These are phyloP conservation scores for Elysia chlorotica DNA, from an alignment of 1,140 invertebrate species.

Conservation along the genomic window DNA sequence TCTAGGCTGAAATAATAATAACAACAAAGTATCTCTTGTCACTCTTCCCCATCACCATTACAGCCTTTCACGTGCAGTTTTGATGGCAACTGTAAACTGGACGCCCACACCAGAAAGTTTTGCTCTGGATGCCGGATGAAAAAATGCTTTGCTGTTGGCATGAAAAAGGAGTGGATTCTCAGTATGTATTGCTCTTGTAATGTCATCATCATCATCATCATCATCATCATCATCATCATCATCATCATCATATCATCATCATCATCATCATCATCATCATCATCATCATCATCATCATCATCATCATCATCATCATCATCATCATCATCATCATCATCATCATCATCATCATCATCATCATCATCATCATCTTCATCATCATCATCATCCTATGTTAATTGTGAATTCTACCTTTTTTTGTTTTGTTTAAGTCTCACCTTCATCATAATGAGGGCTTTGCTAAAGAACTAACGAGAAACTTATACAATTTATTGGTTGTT, in stretches of 20 bases:
- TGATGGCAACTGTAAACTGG: slow-evolving; percentile 88
- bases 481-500: no score
- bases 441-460: no score
- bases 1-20: no score
- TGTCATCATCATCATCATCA: not conserved
- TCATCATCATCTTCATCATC: not conserved
- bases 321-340: not conserved
- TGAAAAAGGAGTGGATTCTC: slow-evolving; percentile 96
- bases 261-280: not conserved
- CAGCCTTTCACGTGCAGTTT: slow-evolving; percentile 68
- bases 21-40: no score
- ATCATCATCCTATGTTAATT: not conserved
- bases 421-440: not conserved
- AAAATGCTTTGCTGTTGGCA: slow-evolving; percentile 90
- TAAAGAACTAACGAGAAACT: no score
- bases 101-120: slow-evolving; percentile 87
- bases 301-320: not conserved
- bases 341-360: not conserved
- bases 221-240: not conserved
- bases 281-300: not conserved
- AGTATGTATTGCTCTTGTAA: not conserved
- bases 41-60: not conserved
- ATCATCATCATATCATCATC: not conserved
- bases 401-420: not conserved
- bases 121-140: slow-evolving; percentile 94